phyloP scores from a whole-genome alignment of 1,140 invertebrate genomes.

The Solenopsis invicta region DNA sequence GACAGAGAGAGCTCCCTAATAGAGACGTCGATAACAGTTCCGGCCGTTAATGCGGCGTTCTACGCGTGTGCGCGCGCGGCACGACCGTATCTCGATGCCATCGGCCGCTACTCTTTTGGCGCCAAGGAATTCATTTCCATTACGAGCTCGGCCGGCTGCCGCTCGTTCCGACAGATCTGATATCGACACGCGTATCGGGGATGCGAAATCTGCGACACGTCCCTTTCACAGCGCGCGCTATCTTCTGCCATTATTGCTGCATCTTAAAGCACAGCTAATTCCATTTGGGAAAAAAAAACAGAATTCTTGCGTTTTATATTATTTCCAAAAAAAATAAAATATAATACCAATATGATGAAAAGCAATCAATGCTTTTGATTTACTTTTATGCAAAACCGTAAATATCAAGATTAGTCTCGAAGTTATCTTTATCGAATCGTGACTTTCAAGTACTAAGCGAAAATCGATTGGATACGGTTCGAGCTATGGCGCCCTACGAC shows the following conservation, averaged over 20 bases:
- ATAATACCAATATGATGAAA: constrained; percentile 3
- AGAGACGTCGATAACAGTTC: constrained; percentile 65
- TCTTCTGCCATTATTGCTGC: not conserved
- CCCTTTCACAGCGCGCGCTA: not conserved
- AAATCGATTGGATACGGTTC: constrained; percentile 19
- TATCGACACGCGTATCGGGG: constrained; percentile 24
- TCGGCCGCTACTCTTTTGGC: constrained; percentile 28
- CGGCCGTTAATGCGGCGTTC: constrained; percentile 51
- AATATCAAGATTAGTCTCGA: not conserved
- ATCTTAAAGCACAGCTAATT: not conserved
- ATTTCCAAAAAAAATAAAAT: not conserved
- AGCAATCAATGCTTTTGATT: not conserved
- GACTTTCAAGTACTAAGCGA: not conserved
- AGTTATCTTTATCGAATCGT: constrained; percentile 17
- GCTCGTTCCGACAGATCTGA: constrained; percentile 34
- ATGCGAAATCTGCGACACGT: constrained; percentile 19
- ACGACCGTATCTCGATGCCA: constrained; percentile 38
- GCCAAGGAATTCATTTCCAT: constrained; percentile 51
- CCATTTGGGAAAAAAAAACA: not conserved
- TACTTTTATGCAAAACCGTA: not conserved
- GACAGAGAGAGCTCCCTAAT: constrained; percentile 52
- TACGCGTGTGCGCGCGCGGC: constrained; percentile 29
- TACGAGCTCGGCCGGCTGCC: not conserved
- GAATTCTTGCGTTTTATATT: not conserved
- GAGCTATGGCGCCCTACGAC: not conserved